Evolutionary conservation across 2,888 invertebrate species (phyloP).

Genomic region (Diaprepes abbreviatus): DNA sequence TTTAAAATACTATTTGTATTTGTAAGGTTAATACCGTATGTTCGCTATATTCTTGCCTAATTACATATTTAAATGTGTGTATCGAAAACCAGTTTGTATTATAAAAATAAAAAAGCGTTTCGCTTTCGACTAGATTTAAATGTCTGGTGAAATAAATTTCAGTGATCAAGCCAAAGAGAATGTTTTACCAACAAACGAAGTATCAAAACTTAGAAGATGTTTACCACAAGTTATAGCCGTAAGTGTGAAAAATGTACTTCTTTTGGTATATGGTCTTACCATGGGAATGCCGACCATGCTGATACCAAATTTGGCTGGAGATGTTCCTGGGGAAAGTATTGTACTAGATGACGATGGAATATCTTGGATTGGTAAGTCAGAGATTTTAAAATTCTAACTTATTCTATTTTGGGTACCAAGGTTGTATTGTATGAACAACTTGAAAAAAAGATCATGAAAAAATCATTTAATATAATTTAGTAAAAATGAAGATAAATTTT

Average conservation of each 20-base stretch:
- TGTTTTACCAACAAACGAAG: not conserved
- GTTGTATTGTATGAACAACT: too few relatives aligned
- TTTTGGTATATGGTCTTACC: conserved; percentile 84
- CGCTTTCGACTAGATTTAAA: not conserved
- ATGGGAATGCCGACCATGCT: conserved; percentile 86
- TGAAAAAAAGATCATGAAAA: too few relatives aligned
- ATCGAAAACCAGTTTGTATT: not conserved
- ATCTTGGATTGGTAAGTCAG: conserved; percentile 79
- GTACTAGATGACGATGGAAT: conserved; percentile 73
- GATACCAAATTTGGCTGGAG: conserved; percentile 78
- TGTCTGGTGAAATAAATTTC: not conserved
- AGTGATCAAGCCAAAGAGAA: not conserved
- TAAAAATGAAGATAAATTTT: too few relatives aligned
- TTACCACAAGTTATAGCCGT: conserved; percentile 83
- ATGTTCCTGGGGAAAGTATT: conserved; percentile 64
- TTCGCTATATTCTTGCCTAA: not conserved
- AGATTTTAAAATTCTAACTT: too few relatives aligned
- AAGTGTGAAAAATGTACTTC: conserved; percentile 82
- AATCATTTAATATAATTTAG: too few relatives aligned
- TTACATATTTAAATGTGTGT: too few relatives aligned
- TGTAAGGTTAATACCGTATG: not conserved
- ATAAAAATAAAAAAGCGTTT: not conserved
- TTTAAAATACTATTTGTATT: not conserved
- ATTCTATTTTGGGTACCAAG: too few relatives aligned
- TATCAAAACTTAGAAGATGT: conserved; percentile 63